Evolutionary conservation across 1,140 invertebrate genomes (phyloP).

Genomic region (Drosophila novamexicana): DNA sequence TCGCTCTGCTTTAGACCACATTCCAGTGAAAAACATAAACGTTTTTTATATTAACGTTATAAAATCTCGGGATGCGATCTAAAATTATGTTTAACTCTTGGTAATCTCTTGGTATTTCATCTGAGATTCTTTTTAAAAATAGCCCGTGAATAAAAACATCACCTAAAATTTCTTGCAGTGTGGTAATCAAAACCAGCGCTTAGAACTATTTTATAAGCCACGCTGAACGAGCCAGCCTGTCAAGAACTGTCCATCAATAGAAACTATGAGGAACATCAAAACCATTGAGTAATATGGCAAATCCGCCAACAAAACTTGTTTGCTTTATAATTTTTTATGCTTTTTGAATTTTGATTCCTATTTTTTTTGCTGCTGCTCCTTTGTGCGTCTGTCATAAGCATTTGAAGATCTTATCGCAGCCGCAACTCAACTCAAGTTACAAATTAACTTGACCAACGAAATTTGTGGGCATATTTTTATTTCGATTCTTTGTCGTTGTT

Average conservation of each 20-base stretch:
- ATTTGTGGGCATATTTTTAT: conserved; percentile 19
- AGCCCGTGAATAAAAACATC: background rate
- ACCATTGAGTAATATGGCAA: conserved; percentile 68
- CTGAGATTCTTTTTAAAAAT: too few relatives aligned
- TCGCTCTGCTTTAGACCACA: too few relatives aligned
- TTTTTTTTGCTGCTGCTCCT: background rate
- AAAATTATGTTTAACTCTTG: too few relatives aligned
- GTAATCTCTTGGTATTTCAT: too few relatives aligned
- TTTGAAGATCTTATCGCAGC: conserved; percentile 60
- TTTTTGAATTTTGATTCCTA: background rate
- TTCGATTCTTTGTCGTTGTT: conserved; percentile 17
- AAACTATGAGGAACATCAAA: conserved; percentile 64
- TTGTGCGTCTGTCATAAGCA: conserved; percentile 31
- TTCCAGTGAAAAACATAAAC: too few relatives aligned
- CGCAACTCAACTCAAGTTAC: conserved; percentile 54
- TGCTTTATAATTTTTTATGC: conserved; percentile 17
- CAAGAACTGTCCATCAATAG: conserved; percentile 49
- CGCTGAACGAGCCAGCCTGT: conserved; percentile 38
- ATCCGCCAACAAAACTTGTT: conserved; percentile 72
- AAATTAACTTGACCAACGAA: conserved; percentile 65
- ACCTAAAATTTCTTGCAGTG: background rate
- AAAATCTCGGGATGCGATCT: too few relatives aligned
- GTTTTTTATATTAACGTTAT: too few relatives aligned
- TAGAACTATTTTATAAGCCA: conserved; percentile 1
- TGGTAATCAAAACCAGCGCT: background rate